Conservation (phyloP, 2,113 vertebrate genomes). For the Lanius ludovicianus region DNA sequence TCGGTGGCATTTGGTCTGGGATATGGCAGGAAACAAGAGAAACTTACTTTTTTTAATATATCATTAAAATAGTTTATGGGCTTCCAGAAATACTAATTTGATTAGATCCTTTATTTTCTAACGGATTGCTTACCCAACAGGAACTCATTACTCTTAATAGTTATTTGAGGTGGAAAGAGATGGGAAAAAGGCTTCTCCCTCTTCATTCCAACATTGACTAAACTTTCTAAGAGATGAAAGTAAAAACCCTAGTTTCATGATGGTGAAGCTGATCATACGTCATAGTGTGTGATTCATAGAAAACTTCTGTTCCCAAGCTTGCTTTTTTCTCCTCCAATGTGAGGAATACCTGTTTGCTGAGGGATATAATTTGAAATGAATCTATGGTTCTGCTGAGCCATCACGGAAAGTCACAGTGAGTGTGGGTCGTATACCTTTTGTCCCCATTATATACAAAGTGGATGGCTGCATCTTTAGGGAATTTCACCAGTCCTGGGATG, state of each 20-base stretch:
- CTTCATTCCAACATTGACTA: not conserved
- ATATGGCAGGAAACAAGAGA: not conserved
- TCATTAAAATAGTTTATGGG: not conserved
- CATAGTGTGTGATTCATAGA: not conserved
- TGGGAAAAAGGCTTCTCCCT: not conserved
- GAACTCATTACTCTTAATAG: not conserved
- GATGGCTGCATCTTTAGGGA: not conserved
- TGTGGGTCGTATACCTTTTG: not conserved
- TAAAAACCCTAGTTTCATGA: not conserved
- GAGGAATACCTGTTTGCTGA: not conserved
- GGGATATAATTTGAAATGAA: accelerated
- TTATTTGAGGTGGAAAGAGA: not conserved
- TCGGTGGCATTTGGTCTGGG: not conserved
- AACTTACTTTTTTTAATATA: not conserved
- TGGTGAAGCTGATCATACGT: not conserved
- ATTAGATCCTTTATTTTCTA: not conserved
- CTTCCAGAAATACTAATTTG: not conserved
- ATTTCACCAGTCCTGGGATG: not conserved
- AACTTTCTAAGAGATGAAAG: not conserved
- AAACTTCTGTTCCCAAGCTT: not conserved
- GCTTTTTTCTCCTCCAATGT: not conserved
- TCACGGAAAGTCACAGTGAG: not conserved
- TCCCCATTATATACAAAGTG: not conserved
- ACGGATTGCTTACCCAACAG: not conserved
- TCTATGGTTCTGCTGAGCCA: not conserved